Conservation (phyloP, 53 echinoderm and acorn worm genomes). For the Temnopleurus reevesii region DNA sequence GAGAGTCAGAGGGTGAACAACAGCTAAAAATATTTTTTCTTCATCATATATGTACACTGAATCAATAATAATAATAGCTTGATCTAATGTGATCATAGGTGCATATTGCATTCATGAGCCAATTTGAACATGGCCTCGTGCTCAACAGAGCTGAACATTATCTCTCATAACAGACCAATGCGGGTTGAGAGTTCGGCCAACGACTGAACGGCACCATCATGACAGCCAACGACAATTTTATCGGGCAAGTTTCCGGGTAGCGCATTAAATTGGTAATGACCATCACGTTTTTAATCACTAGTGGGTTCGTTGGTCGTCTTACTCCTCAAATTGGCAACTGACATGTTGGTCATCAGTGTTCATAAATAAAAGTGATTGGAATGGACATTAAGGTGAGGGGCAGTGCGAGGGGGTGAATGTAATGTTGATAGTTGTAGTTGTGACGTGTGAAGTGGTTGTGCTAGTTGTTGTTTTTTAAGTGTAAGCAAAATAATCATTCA, state of each 20-base stretch:
- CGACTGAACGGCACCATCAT: not conserved
- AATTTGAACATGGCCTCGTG: not conserved
- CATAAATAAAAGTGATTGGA: not conserved
- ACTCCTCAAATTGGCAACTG: not conserved
- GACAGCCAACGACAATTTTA: not conserved
- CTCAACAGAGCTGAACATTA: not conserved
- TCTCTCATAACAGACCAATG: not conserved
- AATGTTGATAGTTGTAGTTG: too few relatives aligned
- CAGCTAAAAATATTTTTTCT: too few relatives aligned
- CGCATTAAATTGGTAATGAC: not conserved
- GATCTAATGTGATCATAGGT: not conserved
- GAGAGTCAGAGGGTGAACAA: too few relatives aligned
- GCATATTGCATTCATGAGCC: not conserved
- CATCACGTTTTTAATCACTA: not conserved
- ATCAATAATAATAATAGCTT: too few relatives aligned
- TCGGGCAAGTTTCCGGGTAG: not conserved
- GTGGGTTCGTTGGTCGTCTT: not conserved
- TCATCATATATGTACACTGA: too few relatives aligned
- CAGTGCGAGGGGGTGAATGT: too few relatives aligned
- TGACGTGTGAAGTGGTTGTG: too few relatives aligned
- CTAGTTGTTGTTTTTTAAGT: too few relatives aligned
- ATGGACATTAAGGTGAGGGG: too few relatives aligned
- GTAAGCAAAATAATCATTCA: too few relatives aligned
- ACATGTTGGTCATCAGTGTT: not conserved
- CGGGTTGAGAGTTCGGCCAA: not conserved